phyloP scores from a whole-genome alignment of 2,797 vertebrate genomes.

The Nannoperca australis region DNA sequence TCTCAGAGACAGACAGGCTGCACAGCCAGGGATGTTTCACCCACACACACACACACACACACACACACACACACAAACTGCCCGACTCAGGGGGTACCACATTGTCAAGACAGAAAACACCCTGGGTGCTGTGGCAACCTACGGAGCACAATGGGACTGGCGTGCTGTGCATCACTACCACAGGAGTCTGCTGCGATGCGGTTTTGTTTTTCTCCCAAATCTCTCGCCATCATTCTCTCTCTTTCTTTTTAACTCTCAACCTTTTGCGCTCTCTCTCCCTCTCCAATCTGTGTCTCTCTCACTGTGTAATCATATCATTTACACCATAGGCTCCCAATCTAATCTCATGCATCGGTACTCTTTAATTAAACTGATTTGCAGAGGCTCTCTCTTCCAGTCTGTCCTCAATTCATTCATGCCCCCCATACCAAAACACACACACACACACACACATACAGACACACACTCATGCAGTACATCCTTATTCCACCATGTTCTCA shows the following conservation, averaged over 20 bases:
- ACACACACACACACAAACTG: not conserved
- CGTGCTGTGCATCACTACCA: conserved; percentile 39
- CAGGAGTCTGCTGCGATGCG: conserved; percentile 22
- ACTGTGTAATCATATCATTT: conserved; percentile 81
- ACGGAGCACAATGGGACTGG: conserved; percentile 49
- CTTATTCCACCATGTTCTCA: conserved; percentile 40
- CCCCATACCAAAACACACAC: conserved; percentile 44
- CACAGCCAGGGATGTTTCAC: conserved; percentile 47
- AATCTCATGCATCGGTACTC: conserved; percentile 87
- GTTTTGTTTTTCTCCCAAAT: conserved; percentile 27
- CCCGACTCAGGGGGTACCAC: conserved; percentile 35
- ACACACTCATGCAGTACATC: conserved; percentile 21
- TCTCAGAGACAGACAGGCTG: conserved; percentile 62
- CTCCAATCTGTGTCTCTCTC: conserved; percentile 49
- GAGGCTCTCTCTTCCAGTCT: conserved; percentile 68
- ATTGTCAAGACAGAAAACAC: conserved; percentile 64
- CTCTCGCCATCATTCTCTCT: conserved; percentile 29
- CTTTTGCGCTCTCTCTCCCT: conserved; percentile 38
- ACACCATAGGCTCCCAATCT: conserved; percentile 82
- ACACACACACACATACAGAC: conserved; percentile 18
- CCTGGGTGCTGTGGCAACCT: conserved; percentile 46
- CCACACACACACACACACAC: conserved; percentile 16
- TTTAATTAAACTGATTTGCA: conserved; percentile 88
- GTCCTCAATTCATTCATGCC: conserved; percentile 71
- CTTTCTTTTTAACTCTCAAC: conserved; percentile 36